Percentiles rank a stretch among this genome's conserved stretches.
These are phyloP conservation scores for Columba janthina DNA, from an alignment of 2,113 vertebrate species.

Conservation along the genomic window DNA sequence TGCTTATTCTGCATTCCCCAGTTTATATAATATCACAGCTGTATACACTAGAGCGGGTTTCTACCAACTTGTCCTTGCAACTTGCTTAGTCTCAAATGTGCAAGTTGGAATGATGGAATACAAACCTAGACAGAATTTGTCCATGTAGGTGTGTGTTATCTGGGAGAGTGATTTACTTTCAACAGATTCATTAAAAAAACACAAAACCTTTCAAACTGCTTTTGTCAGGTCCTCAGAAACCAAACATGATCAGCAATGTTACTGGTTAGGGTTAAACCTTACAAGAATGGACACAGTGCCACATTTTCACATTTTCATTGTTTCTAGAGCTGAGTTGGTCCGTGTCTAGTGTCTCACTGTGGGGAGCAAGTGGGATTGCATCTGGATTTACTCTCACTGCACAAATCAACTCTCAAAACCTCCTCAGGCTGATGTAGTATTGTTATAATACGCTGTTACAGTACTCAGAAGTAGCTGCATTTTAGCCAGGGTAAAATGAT, in stretches of 20 bases:
- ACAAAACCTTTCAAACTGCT: background rate
- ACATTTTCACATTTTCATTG: background rate
- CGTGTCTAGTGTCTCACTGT: background rate
- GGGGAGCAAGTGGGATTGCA: background rate
- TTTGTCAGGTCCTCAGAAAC: background rate
- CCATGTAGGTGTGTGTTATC: background rate
- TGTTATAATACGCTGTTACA: background rate
- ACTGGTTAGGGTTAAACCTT: background rate
- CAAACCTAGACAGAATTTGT: background rate
- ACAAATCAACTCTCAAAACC: background rate
- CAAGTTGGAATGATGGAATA: background rate
- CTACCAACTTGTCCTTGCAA: background rate
- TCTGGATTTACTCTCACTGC: background rate
- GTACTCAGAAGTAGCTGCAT: background rate
- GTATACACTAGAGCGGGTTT: background rate
- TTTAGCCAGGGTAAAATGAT: background rate
- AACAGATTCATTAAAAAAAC: background rate
- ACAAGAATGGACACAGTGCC: background rate
- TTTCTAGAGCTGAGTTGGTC: background rate
- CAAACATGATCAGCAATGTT: background rate
- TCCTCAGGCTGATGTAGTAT: background rate
- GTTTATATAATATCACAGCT: background rate
- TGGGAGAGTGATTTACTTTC: background rate
- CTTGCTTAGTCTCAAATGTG: background rate
- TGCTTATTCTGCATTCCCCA: background rate